These are phyloP conservation scores for Caenorhabditis briggsae DNA, from an alignment of 1,140 invertebrate genomes.

Conservation along the genomic window DNA sequence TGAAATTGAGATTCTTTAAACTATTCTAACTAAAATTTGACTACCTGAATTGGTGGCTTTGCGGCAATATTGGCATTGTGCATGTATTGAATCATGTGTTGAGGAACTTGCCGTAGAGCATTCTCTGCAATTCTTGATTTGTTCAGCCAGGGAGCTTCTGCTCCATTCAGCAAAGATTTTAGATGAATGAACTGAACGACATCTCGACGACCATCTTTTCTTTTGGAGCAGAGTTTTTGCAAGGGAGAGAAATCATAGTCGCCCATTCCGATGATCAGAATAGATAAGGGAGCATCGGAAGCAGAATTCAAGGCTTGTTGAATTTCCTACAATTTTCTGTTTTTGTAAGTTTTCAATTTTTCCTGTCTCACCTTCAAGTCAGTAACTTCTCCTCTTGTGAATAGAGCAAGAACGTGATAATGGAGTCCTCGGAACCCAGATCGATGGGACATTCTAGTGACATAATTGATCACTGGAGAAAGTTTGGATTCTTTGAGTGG, in stretches of 20 bases:
- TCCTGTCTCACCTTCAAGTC: slow-evolving; percentile 16
- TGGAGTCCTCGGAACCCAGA: slow-evolving; percentile 60
- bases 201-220: slow-evolving; percentile 57
- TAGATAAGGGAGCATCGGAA: slow-evolving; percentile 53
- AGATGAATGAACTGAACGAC: slow-evolving; percentile 40
- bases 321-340: not conserved
- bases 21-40: not conserved
- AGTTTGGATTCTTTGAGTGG: slow-evolving; percentile 53
- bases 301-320: slow-evolving; percentile 39
- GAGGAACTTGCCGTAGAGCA: slow-evolving; percentile 42
- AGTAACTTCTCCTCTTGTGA: slow-evolving; percentile 46
- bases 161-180: slow-evolving; percentile 44
- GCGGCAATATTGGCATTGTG: slow-evolving; percentile 57
- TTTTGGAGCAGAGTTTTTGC: slow-evolving; percentile 50
- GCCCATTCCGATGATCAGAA: slow-evolving; percentile 58
- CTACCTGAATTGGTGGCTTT: slow-evolving; percentile 59
- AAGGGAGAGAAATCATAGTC: slow-evolving; percentile 43
- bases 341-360: too few species aligned
- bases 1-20: not conserved
- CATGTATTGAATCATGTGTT: slow-evolving; percentile 60
- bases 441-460: slow-evolving; percentile 56
- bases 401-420: slow-evolving; percentile 58
- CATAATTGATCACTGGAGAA: slow-evolving; percentile 41
- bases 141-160: slow-evolving; percentile 18
- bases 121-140: slow-evolving; percentile 24